These are phyloP conservation scores for Gymnothorax javanicus DNA, from an alignment of 2,797 vertebrate species.

Conservation along the genomic window DNA sequence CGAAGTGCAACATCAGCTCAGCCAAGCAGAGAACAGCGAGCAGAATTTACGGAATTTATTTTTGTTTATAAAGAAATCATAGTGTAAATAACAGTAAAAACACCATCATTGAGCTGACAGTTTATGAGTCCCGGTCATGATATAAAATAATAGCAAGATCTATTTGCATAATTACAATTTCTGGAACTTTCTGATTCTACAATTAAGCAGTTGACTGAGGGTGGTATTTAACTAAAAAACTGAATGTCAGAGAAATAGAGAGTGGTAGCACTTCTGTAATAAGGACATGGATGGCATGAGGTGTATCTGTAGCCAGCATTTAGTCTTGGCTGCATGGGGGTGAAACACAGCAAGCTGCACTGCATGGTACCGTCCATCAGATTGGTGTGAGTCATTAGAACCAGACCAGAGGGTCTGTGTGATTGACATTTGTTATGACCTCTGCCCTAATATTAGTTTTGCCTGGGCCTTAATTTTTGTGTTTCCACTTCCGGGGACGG, in stretches of 20 bases:
- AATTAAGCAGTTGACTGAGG: not conserved
- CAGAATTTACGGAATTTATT: conserved; percentile 7
- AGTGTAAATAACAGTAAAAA: conserved; percentile 17
- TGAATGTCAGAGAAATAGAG: conserved; percentile 37
- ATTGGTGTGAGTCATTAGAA: conserved; percentile 46
- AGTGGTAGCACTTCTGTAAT: conserved; percentile 22
- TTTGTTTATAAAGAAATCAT: not conserved
- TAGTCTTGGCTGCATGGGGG: conserved; percentile 37
- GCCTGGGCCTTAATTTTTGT: no score
- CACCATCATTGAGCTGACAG: conserved; percentile 2
- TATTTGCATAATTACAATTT: conserved; percentile 18
- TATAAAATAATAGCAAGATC: not conserved
- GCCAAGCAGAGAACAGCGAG: not conserved
- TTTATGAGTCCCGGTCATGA: conserved; percentile 11
- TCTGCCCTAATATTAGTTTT: no score
- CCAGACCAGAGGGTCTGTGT: conserved; percentile 54
- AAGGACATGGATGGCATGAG: conserved; percentile 34
- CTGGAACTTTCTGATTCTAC: not conserved
- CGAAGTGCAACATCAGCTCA: not conserved
- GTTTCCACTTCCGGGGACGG: no score
- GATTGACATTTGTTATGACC: conserved; percentile 32
- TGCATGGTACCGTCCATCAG: conserved; percentile 30
- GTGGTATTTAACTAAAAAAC: conserved; percentile 43
- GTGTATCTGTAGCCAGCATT: conserved; percentile 5
- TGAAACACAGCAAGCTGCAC: conserved; percentile 33